Conservation (phyloP, 2,797 vertebrate species). For the Petrocephalus sullivani region DNA sequence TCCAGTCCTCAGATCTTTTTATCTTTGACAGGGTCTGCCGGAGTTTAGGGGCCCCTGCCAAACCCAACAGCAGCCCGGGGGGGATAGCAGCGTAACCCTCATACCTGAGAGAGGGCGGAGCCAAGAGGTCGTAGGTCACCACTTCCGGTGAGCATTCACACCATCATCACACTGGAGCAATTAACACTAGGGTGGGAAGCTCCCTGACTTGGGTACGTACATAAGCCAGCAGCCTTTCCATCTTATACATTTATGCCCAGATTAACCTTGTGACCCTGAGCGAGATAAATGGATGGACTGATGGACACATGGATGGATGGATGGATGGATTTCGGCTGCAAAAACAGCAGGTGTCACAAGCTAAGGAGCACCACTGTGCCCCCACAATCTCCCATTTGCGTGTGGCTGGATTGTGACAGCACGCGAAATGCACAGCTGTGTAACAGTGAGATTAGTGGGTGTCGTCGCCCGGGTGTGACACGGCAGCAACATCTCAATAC, state of each 20-base stretch:
- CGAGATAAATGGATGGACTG: background rate
- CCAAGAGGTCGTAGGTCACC: background rate
- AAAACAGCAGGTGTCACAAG: background rate
- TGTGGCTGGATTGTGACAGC: background rate
- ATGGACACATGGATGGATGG: background rate
- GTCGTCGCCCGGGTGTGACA: background rate
- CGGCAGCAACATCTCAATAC: background rate
- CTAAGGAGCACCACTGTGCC: background rate
- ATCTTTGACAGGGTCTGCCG: conserved; percentile 51
- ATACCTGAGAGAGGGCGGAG: conserved; percentile 29
- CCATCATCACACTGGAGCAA: background rate
- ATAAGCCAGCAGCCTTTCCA: background rate
- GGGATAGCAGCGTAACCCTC: conserved; percentile 44
- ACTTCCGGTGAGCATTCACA: background rate
- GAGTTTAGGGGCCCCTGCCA: conserved; percentile 54
- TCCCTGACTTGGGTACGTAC: background rate
- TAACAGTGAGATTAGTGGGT: background rate
- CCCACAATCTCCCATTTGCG: background rate
- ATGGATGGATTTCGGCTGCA: background rate
- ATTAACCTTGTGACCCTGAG: background rate
- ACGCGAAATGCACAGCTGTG: background rate
- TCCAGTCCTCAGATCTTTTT: conserved; percentile 41
- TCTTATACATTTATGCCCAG: background rate
- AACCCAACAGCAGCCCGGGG: conserved; percentile 43
- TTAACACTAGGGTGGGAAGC: background rate